Conservation (phyloP, 2,113 vertebrate species). For the Zeus faber region DNA sequence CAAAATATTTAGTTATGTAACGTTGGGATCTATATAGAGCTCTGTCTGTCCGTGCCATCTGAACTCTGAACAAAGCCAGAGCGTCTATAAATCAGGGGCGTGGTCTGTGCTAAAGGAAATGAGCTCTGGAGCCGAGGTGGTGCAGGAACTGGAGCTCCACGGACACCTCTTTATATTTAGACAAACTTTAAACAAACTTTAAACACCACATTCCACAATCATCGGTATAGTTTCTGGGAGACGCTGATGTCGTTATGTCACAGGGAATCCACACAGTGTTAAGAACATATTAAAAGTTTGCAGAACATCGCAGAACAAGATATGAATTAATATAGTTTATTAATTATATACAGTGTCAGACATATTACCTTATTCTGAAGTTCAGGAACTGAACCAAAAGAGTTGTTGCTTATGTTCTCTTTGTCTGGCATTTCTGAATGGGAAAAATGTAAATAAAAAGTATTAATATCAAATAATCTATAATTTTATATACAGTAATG, state of each 20-base stretch:
- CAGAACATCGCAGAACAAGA: too few species aligned
- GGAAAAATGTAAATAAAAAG: constrained; percentile 21
- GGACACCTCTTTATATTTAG: constrained; percentile 51
- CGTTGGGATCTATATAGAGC: too few species aligned
- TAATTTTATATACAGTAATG: not conserved
- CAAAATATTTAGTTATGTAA: not conserved
- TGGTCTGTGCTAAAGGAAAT: constrained; percentile 39
- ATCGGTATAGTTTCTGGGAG: too few species aligned
- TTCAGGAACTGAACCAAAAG: constrained; percentile 80
- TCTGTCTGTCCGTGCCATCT: constrained; percentile 9
- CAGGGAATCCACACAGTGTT: too few species aligned
- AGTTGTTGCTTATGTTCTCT: constrained; percentile 83
- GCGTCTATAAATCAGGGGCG: constrained; percentile 43
- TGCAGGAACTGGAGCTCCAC: constrained; percentile 60
- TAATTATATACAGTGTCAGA: too few species aligned
- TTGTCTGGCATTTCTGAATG: constrained; percentile 88
- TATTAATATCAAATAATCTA: not conserved
- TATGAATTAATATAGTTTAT: too few species aligned
- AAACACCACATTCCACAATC: constrained; percentile 40
- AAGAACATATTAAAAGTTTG: too few species aligned
- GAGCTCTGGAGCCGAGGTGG: constrained; percentile 44
- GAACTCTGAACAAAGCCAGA: constrained; percentile 17
- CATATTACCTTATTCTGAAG: constrained; percentile 86
- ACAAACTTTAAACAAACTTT: constrained; percentile 58
- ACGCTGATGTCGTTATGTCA: too few species aligned